phyloP scores from a whole-genome alignment of 2,888 invertebrate genomes.

The Nephrotoma appendiculata region DNA sequence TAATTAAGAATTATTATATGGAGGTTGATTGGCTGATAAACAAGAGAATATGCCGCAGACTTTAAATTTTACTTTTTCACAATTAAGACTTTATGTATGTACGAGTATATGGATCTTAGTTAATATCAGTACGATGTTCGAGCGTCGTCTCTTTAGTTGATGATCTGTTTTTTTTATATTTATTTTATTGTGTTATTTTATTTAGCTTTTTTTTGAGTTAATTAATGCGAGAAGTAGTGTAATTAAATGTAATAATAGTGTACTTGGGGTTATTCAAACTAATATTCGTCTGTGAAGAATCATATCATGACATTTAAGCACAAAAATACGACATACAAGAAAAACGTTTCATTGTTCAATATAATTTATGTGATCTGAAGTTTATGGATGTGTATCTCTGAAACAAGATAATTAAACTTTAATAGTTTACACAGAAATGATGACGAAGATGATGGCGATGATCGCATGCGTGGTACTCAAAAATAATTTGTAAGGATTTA shows the following conservation, averaged over 20 bases:
- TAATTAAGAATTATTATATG: not conserved
- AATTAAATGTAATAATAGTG: not conserved
- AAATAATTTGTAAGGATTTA: not conserved
- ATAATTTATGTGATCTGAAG: not conserved
- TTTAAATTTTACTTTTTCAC: not conserved
- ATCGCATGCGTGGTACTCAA: not conserved
- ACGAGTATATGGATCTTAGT: not conserved
- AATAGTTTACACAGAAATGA: not conserved
- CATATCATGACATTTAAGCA: not conserved
- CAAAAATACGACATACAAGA: not conserved
- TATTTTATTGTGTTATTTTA: not conserved
- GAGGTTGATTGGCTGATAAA: not conserved
- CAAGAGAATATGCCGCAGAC: not conserved
- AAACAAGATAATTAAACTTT: not conserved
- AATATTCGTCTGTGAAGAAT: not conserved
- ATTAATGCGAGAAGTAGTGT: not conserved
- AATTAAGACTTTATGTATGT: not conserved
- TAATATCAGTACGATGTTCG: not conserved
- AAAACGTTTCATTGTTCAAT: not conserved
- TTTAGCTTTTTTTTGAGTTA: not conserved
- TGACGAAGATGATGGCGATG: not conserved
- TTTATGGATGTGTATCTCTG: not conserved
- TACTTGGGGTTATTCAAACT: not conserved
- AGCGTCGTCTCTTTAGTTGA: not conserved
- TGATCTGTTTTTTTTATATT: not conserved